phyloP scores from a whole-genome alignment of 2,113 vertebrate genomes.

The Podiceps cristatus region DNA sequence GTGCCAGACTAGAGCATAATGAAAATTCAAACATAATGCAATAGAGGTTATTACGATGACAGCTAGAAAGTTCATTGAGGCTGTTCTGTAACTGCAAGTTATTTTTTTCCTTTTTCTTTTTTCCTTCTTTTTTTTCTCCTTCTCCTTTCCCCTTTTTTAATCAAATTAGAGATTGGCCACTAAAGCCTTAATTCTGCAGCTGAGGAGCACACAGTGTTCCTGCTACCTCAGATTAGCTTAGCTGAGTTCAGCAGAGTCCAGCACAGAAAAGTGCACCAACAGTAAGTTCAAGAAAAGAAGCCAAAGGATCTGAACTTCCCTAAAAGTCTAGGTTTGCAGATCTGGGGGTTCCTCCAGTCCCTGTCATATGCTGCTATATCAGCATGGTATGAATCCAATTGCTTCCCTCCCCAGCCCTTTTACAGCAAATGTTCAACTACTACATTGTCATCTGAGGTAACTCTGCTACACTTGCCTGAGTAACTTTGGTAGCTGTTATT shows the following conservation, averaged over 20 bases:
- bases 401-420: neutral
- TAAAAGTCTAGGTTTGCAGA: neutral
- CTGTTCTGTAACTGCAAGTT: neutral
- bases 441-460: neutral
- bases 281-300: neutral
- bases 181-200: neutral
- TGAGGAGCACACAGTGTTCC: neutral
- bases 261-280: neutral
- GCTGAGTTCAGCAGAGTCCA: conserved; percentile 18
- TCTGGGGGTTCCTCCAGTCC: neutral
- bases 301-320: neutral
- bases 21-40: conserved; percentile 30
- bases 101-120: neutral
- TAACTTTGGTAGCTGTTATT: neutral
- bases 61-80: conserved; percentile 33
- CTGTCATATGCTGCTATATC: neutral
- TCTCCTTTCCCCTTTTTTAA: neutral
- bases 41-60: neutral
- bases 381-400: neutral
- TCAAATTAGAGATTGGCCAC: neutral
- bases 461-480: neutral
- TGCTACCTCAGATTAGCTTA: neutral
- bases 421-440: neutral
- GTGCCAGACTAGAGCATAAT: neutral
- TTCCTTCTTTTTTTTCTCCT: neutral